Evolutionary conservation across 2,888 invertebrate species (phyloP).

Genomic region (Lysandra bellargus): DNA sequence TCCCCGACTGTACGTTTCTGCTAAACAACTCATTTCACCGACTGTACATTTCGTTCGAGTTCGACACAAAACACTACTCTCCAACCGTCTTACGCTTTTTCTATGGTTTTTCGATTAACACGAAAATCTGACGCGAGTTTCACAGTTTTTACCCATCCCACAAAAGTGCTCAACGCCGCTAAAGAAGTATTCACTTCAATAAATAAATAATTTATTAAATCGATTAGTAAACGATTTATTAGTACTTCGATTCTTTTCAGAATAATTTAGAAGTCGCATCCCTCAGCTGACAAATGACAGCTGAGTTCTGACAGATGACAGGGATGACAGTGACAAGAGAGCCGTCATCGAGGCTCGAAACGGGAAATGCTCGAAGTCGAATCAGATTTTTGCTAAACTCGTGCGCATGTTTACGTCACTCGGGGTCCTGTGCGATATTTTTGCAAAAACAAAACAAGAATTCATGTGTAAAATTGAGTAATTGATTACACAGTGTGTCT

Average conservation of each 20-base stretch:
- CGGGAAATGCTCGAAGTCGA: not conserved
- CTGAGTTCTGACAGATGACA: not conserved
- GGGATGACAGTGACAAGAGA: not conserved
- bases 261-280: not conserved
- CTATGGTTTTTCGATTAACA: too few species aligned
- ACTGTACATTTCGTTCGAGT: too few species aligned
- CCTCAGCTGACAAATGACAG: not conserved
- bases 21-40: too few species aligned
- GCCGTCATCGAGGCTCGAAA: not conserved
- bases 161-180: too few species aligned
- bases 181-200: too few species aligned
- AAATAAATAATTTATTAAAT: not conserved
- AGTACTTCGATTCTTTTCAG: not conserved
- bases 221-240: not conserved
- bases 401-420: conserved; percentile 35
- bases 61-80: too few species aligned
- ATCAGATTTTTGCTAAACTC: conserved; percentile 30
- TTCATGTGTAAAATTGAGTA: conserved; percentile 9
- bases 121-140: too few species aligned
- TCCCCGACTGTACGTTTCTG: too few species aligned
- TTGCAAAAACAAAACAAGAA: conserved; percentile 35
- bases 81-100: too few species aligned
- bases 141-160: too few species aligned
- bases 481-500: conserved; percentile 30
- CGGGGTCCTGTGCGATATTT: conserved; percentile 31